Conservation (phyloP, 2,797 vertebrate species). For the Cyclura pinguis region DNA sequence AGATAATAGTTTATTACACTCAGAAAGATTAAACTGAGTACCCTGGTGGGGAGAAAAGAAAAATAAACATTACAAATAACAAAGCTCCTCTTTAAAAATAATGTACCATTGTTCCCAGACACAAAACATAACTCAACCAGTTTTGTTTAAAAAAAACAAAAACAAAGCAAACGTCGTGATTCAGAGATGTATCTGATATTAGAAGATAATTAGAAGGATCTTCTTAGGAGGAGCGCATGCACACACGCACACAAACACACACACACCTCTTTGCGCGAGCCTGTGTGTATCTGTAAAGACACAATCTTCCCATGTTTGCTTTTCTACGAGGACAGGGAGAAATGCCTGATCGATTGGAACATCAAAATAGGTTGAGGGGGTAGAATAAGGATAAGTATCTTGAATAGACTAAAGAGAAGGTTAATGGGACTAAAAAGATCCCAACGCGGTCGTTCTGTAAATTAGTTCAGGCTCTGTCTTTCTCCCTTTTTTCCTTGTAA, state of each 20-base stretch:
- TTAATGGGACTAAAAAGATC: not conserved
- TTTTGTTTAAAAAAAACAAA: not conserved
- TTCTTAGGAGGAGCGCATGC: not conserved
- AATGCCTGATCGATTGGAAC: not conserved
- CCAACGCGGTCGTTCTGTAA: not conserved
- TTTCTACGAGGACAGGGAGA: not conserved
- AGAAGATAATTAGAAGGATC: constrained; percentile 21
- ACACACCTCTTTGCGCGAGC: not conserved
- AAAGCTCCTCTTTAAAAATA: constrained; percentile 10
- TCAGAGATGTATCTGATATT: constrained; percentile 23
- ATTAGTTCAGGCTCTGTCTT: too few species aligned
- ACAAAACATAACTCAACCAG: constrained; percentile 30
- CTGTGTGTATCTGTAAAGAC: not conserved
- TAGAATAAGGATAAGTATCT: too few species aligned
- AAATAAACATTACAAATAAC: constrained; percentile 62
- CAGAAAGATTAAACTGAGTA: constrained; percentile 71
- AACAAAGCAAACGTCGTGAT: not conserved
- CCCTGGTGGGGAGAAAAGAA: constrained; percentile 51
- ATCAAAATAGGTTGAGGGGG: not conserved
- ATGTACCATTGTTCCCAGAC: constrained; percentile 23
- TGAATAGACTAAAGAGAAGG: not conserved
- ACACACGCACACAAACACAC: not conserved
- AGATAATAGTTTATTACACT: constrained; percentile 73
- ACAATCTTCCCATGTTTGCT: not conserved
- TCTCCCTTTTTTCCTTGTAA: not conserved